Evolutionary conservation across 2,113 vertebrate genomes (phyloP).

Genomic region (Anseranas semipalmata): DNA sequence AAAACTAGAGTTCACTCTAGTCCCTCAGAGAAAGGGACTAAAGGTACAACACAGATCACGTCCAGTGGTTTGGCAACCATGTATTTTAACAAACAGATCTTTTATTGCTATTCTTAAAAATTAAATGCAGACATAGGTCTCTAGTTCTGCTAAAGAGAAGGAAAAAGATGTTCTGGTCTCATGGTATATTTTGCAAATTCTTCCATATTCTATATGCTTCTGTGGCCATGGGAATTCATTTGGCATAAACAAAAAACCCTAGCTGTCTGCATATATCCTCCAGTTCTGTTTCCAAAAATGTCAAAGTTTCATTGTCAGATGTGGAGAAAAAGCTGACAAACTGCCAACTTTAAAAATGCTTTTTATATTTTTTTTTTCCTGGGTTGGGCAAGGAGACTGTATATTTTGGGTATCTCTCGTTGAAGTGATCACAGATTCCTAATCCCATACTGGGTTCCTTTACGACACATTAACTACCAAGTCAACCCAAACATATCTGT

Average conservation of each 20-base stretch:
- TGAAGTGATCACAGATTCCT: neutral
- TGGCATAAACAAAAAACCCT: neutral
- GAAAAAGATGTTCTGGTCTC: neutral
- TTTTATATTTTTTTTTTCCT: too few species aligned
- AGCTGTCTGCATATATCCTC: neutral
- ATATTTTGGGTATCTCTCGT: neutral
- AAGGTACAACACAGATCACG: neutral
- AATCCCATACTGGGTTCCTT: neutral
- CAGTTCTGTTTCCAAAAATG: neutral
- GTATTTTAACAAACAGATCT: neutral
- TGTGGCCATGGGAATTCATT: neutral
- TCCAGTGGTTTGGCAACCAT: neutral
- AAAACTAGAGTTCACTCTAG: too few species aligned
- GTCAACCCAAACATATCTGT: neutral
- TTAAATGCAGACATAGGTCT: neutral
- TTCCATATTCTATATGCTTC: neutral
- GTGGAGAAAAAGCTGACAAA: neutral
- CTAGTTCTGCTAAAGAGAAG: neutral
- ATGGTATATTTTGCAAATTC: neutral
- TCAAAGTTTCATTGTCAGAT: neutral
- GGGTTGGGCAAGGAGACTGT: neutral
- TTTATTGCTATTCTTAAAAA: neutral
- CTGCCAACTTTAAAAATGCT: neutral
- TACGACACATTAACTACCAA: neutral
- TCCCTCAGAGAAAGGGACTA: neutral